These are phyloP conservation scores for Marcusenius ussheri DNA, from an alignment of 2,113 vertebrate genomes.

Conservation along the genomic window DNA sequence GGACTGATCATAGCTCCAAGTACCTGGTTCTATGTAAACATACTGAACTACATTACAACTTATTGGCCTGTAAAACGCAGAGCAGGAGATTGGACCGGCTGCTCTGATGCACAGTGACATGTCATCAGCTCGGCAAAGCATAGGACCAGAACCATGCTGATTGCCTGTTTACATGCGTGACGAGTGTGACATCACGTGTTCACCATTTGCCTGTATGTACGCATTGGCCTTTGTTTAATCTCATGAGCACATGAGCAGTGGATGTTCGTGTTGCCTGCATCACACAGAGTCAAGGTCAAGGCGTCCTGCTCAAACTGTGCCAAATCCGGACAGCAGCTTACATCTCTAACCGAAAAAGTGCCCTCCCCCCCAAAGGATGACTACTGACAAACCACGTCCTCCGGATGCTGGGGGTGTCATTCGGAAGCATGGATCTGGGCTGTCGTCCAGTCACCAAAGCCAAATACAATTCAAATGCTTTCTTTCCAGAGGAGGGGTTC, in stretches of 20 bases:
- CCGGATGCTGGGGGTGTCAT: background rate
- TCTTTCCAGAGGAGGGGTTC: background rate
- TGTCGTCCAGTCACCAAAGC: background rate
- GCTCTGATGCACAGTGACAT: background rate
- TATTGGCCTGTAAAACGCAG: background rate
- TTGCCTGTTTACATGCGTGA: background rate
- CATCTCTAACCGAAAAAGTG: background rate
- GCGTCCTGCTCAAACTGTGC: background rate
- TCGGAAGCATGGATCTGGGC: background rate
- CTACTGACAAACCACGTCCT: background rate
- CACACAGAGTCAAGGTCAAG: background rate
- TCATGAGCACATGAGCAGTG: background rate
- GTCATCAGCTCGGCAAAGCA: background rate
- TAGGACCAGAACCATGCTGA: background rate
- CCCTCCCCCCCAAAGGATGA: background rate
- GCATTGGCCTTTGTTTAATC: background rate
- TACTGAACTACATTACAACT: background rate
- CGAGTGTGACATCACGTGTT: background rate
- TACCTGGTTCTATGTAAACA: background rate
- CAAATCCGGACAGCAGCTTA: background rate
- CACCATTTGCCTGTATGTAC: background rate
- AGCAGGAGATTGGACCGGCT: background rate
- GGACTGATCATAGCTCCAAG: background rate
- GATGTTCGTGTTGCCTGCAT: background rate
- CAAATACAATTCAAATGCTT: background rate